Evolutionary conservation across 1,140 invertebrate genomes (phyloP).

Genomic region (Daktulosphaira vitifoliae): DNA sequence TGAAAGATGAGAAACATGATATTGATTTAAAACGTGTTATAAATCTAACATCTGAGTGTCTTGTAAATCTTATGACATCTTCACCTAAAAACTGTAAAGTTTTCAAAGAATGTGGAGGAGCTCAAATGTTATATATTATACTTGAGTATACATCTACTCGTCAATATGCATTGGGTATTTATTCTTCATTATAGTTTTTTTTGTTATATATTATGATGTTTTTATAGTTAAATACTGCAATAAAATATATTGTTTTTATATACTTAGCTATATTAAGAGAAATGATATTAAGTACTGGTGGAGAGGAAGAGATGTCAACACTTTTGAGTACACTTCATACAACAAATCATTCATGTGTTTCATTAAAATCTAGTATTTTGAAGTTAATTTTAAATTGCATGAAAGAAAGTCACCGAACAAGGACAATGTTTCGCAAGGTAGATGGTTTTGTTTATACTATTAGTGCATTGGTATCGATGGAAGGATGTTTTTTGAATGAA

Average conservation of each 20-base stretch:
- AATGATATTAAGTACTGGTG: conserved; percentile 78
- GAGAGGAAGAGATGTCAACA: conserved; percentile 91
- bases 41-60: conserved; percentile 20
- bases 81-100: conserved; percentile 69
- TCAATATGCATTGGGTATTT: conserved; percentile 60
- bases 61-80: conserved; percentile 29
- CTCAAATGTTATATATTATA: conserved; percentile 81
- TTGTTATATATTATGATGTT: not conserved
- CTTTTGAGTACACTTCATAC: conserved; percentile 85
- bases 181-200: not conserved
- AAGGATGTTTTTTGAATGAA: conserved; percentile 58
- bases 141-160: conserved; percentile 78
- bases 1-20: conserved; percentile 23
- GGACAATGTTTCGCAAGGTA: conserved; percentile 91
- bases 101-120: conserved; percentile 85
- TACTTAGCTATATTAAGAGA: conserved; percentile 68
- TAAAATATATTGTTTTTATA: too few relatives aligned
- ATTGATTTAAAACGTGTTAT: conserved; percentile 24
- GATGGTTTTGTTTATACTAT: conserved; percentile 97
- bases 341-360: conserved; percentile 63
- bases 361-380: conserved; percentile 82
- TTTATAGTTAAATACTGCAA: not conserved
- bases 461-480: conserved; percentile 86
- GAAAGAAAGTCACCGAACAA: conserved; percentile 86
- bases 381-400: conserved; percentile 80